phyloP scores from a whole-genome alignment of 2,797 vertebrate genomes.

The Anguilla megastoma region DNA sequence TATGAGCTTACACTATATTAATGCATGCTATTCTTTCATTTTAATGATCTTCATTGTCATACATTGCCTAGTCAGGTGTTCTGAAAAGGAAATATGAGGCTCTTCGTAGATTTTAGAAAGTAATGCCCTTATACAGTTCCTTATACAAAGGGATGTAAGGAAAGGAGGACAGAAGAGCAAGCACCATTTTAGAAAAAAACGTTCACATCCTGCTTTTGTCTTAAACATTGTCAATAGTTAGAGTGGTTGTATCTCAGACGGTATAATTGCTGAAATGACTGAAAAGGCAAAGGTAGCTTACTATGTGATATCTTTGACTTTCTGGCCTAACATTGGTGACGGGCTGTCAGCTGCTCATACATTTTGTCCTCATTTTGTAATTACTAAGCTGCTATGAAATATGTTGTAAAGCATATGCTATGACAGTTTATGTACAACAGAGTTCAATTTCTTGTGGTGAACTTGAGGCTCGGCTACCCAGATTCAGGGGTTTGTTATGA shows the following conservation, averaged over 20 bases:
- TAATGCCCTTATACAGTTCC: background rate
- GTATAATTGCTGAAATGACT: background rate
- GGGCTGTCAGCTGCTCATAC: slow-evolving; percentile 7
- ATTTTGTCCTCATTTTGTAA: slow-evolving; percentile 8
- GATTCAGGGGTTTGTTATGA: slow-evolving; percentile 21
- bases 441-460: slow-evolving; percentile 10
- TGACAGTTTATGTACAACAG: slow-evolving; percentile 12
- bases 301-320: background rate
- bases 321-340: background rate
- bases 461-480: background rate
- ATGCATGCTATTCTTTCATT: background rate
- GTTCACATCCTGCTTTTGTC: background rate
- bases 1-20: background rate
- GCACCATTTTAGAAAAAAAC: background rate
- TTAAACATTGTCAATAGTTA: background rate
- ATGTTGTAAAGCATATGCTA: slow-evolving; percentile 13
- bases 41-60: background rate
- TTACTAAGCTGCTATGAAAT: slow-evolving; percentile 2
- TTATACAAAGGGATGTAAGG: background rate
- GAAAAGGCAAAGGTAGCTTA: background rate
- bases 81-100: background rate
- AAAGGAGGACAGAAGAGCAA: background rate
- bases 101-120: background rate
- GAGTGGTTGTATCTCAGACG: background rate
- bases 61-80: background rate